Evolutionary conservation across 1,140 invertebrate genomes (phyloP), one percentile per base, ranked within the genome.

Genomic region (Drosophila truncata): DNA sequence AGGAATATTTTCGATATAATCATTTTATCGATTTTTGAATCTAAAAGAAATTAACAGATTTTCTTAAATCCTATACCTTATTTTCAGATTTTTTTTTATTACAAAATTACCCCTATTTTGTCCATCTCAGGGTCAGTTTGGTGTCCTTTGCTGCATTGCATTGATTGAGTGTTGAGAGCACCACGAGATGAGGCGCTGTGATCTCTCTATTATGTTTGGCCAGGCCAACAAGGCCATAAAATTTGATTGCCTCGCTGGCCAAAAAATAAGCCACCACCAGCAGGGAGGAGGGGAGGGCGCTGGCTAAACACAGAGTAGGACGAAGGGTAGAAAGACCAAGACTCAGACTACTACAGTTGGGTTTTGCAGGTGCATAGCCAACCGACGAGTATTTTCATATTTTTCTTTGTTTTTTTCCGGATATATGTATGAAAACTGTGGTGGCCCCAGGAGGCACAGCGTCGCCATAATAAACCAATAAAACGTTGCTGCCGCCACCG

Each of bases 381-480:
- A 18, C 20, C 39, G 14, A 23, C 44, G 20, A 42, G 37, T 46
- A 25, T 49, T 44, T 63, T 54, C 52, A 41, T 57, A n/a, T 42
- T 69, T 62, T 44, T 37, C 6, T 44, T 42, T 25, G 13, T 27
- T 20, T 35, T 25, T n/a, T 50, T n/a, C 16, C n/a, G 23, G 44
- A 44, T 61, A 42, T 64, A 60, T 59, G 52, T n/a, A 29, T 29
- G 7, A 35, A 54, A 54, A 54, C 50, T 54, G 31, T 54, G 33
- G 33, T 14, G 52, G 33, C 20, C 44, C 23, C 55, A 29, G 23
- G 29, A 55, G 55, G 37, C 57, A 62, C 25, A 58, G 57, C 61
- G 76, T 80, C 78, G 83, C 77, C 80, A 83, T 87, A 87, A 87
- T 88, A 87, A 87, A 88, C 83, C 80, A 88, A 87, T 87, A 90